Conservation (phyloP, 2,888 invertebrate genomes). For the Lasius fuliginosus region DNA sequence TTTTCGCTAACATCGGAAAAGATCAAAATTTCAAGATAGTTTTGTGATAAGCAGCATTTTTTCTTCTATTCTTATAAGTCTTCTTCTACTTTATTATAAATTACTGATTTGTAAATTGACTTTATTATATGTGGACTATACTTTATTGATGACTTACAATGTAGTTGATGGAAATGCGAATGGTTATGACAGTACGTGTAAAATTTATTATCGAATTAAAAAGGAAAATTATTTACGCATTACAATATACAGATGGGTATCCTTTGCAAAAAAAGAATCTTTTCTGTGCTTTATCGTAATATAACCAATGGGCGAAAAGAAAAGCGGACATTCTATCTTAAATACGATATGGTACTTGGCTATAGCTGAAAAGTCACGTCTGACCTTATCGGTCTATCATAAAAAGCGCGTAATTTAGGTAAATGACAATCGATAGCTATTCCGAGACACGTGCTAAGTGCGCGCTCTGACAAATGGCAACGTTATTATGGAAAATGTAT, state of each 20-base stretch:
- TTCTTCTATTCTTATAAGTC: background rate
- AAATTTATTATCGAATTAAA: constrained; percentile 5
- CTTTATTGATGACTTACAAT: background rate
- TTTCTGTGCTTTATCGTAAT: constrained; percentile 12
- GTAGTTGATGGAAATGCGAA: too few relatives aligned
- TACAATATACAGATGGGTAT: background rate
- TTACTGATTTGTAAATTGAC: background rate
- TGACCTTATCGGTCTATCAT: constrained; percentile 38
- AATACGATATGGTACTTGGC: background rate
- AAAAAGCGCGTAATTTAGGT: constrained; percentile 54
- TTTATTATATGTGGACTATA: background rate
- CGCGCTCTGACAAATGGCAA: constrained; percentile 35
- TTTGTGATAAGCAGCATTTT: background rate
- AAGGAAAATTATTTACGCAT: background rate
- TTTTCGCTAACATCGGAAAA: background rate
- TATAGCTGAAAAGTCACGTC: constrained; percentile 45
- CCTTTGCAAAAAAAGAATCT: background rate
- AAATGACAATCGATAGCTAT: constrained; percentile 60
- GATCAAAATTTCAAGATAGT: background rate
- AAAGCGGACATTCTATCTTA: background rate
- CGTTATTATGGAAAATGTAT: constrained; percentile 44
- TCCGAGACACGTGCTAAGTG: constrained; percentile 49
- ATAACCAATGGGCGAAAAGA: background rate
- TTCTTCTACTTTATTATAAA: background rate
- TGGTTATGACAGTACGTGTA: background rate